phyloP scores from a whole-genome alignment of 2,888 invertebrate species.

The Eurytoma adleriae region DNA sequence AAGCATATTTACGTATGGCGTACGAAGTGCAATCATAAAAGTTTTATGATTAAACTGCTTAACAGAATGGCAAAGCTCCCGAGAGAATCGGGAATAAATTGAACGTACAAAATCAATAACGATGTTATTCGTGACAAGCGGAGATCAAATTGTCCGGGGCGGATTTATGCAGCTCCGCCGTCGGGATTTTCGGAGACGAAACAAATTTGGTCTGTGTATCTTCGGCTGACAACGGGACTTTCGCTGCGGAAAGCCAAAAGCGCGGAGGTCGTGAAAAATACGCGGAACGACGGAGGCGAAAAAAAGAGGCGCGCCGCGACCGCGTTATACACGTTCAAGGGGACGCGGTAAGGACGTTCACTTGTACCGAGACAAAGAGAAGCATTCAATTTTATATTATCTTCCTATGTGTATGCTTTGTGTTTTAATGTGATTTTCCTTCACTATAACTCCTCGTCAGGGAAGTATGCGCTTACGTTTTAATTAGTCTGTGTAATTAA shows the following conservation, averaged over 20 bases:
- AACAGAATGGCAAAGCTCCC: too few relatives aligned
- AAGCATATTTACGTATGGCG: too few relatives aligned
- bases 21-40: too few relatives aligned
- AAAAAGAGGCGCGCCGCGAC: too few relatives aligned
- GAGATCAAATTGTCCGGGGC: conserved; percentile 27
- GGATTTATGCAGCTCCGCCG: conserved; percentile 5
- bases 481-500: too few relatives aligned
- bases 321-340: too few relatives aligned
- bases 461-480: too few relatives aligned
- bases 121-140: conserved; percentile 20
- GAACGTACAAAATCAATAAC: conserved; percentile 14
- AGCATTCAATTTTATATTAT: conserved; percentile 12
- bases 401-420: background rate
- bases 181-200: background rate
- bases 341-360: too few relatives aligned
- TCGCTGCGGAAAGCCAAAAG: background rate
- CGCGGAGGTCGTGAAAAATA: background rate
- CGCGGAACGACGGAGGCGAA: background rate
- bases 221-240: conserved; percentile 1
- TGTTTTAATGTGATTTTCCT: background rate
- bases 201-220: conserved; percentile 24
- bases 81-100: too few relatives aligned
- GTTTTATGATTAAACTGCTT: too few relatives aligned
- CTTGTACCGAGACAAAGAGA: background rate
- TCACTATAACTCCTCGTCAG: too few relatives aligned